phyloP scores from a whole-genome alignment of 2,888 invertebrate genomes.

The Endomychus coccineus region DNA sequence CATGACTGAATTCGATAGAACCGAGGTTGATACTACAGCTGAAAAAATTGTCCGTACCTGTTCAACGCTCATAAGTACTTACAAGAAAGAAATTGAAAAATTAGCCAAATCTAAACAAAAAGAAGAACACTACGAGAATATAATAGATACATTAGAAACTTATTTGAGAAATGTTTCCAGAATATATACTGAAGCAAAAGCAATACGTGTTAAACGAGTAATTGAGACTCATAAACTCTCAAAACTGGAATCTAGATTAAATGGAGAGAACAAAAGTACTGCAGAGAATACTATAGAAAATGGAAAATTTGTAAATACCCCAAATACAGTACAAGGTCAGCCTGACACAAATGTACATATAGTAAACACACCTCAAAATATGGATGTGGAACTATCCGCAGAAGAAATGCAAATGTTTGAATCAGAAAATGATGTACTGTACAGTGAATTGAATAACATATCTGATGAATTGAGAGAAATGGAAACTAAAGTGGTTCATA shows the following conservation, averaged over 20 bases:
- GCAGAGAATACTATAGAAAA: neutral
- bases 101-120: conserved; percentile 54
- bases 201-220: conserved; percentile 76
- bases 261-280: no score
- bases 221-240: conserved; percentile 76
- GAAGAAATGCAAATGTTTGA: conserved; percentile 93
- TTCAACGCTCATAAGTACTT: conserved; percentile 66
- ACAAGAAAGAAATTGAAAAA: conserved; percentile 59
- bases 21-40: conserved; percentile 79
- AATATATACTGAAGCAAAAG: conserved; percentile 82
- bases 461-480: conserved; percentile 87
- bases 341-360: conserved; percentile 12
- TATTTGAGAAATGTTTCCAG: conserved; percentile 82
- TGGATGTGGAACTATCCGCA: conserved; percentile 63
- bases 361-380: conserved; percentile 34
- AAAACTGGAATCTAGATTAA: conserved; percentile 55
- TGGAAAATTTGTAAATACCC: conserved; percentile 9
- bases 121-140: conserved; percentile 68
- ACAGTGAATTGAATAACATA: conserved; percentile 79
- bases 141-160: conserved; percentile 65
- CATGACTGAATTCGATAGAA: conserved; percentile 79
- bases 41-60: conserved; percentile 78
- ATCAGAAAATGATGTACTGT: conserved; percentile 80
- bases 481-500: conserved; percentile 88
- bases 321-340: conserved; percentile 14